These are phyloP conservation scores for Ditula angustiorana DNA, from an alignment of 2,888 invertebrate species.

Conservation along the genomic window DNA sequence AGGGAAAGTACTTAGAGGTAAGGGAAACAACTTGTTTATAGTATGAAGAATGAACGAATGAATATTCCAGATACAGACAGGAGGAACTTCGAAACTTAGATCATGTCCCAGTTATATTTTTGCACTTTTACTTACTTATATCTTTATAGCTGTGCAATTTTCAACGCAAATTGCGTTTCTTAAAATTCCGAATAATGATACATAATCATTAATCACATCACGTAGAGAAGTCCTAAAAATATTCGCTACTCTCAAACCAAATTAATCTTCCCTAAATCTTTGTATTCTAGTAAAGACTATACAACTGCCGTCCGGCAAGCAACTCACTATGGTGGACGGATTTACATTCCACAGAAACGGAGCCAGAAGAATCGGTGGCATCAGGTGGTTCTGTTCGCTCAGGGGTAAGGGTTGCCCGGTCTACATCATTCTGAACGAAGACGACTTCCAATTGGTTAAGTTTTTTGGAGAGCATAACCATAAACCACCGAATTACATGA, in stretches of 20 bases:
- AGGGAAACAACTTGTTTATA: too few species aligned
- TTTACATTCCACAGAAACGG: conserved; percentile 35
- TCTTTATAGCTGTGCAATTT: too few species aligned
- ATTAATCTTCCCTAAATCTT: neutral
- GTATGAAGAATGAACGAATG: too few species aligned
- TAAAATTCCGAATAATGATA: too few species aligned
- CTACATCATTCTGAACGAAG: conserved; percentile 27
- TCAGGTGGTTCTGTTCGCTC: conserved; percentile 34
- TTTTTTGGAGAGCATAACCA: conserved; percentile 45
- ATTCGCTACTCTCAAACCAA: neutral
- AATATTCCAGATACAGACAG: too few species aligned
- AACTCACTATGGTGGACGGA: conserved; percentile 23
- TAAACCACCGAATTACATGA: conserved; percentile 36
- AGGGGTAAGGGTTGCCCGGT: conserved; percentile 21
- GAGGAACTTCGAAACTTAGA: too few species aligned
- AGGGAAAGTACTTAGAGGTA: too few species aligned
- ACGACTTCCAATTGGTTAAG: neutral
- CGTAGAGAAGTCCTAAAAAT: too few species aligned
- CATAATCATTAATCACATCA: too few species aligned
- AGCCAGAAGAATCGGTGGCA: conserved; percentile 9
- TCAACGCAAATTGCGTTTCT: too few species aligned
- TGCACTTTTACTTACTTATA: too few species aligned
- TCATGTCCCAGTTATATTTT: too few species aligned
- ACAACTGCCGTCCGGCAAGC: conserved; percentile 21
- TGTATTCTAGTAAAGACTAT: conserved; percentile 22